These are phyloP conservation scores for Ceyx cyanopectus DNA, from an alignment of 2,113 vertebrate genomes.

Conservation along the genomic window DNA sequence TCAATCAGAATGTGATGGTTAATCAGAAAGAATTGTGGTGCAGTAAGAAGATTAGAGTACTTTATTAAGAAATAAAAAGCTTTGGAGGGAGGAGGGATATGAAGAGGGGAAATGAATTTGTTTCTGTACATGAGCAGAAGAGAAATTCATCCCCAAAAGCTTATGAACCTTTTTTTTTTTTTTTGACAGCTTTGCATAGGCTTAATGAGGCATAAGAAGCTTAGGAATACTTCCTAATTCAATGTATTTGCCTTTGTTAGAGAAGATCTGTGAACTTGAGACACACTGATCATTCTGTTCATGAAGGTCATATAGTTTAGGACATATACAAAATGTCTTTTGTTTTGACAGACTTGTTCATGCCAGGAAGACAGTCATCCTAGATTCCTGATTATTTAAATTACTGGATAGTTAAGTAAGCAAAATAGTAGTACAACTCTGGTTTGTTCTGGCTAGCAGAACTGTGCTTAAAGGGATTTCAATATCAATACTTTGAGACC, in stretches of 20 bases:
- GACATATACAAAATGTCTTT: neutral
- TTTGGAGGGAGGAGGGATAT: neutral
- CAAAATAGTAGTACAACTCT: neutral
- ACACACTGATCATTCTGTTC: neutral
- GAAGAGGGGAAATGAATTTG: neutral
- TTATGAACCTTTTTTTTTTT: neutral
- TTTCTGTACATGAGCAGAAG: neutral
- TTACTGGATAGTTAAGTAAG: neutral
- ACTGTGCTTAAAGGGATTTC: neutral
- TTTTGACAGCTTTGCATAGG: neutral
- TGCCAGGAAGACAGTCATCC: neutral
- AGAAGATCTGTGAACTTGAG: neutral
- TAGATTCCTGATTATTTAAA: neutral
- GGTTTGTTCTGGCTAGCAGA: neutral
- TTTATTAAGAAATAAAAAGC: neutral
- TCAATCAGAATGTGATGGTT: neutral
- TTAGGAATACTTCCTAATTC: neutral
- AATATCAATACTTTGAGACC: neutral
- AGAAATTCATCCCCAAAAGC: neutral
- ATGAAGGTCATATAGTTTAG: neutral
- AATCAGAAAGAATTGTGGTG: neutral
- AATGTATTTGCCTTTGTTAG: neutral
- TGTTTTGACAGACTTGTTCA: neutral
- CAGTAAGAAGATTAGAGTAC: neutral
- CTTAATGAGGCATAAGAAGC: neutral